Evolutionary conservation across 1,140 invertebrate genomes (phyloP).

Genomic region (Tetraneura akinire): DNA sequence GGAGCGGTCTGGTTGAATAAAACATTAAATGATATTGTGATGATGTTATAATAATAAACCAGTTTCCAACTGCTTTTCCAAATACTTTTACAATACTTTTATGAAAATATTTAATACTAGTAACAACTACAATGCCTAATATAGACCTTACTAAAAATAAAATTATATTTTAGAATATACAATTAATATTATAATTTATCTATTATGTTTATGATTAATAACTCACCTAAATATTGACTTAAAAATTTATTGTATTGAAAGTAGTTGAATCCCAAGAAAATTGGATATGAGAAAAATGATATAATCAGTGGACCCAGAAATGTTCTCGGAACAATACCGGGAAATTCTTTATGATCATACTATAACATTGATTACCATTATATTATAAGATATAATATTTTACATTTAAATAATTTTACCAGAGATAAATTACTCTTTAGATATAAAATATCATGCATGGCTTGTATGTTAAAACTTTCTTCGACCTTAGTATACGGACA

Average conservation of each 20-base stretch:
- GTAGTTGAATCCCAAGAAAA: conserved; percentile 70
- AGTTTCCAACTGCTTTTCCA: conserved; percentile 74
- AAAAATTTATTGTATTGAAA: conserved; percentile 82
- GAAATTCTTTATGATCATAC: conserved; percentile 98
- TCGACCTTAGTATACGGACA: conserved; percentile 99
- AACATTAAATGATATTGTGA: conserved; percentile 98
- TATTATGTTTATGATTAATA: conserved; percentile 28
- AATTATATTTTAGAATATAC: conserved; percentile 22
- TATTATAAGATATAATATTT: no score
- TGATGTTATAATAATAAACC: conserved; percentile 82
- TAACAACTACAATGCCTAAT: conserved; percentile 75
- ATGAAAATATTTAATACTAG: conserved; percentile 73
- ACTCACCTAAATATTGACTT: conserved; percentile 86
- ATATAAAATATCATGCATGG: conserved; percentile 95
- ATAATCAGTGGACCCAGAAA: conserved; percentile 92
- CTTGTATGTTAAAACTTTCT: conserved; percentile 98
- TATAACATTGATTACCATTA: no score
- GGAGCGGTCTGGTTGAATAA: conserved; percentile 90
- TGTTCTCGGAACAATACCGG: conserved; percentile 95
- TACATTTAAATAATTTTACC: no score
- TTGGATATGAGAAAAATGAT: conserved; percentile 75
- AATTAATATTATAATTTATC: conserved; percentile 33
- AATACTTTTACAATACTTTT: conserved; percentile 74
- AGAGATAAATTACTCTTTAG: conserved; percentile 78
- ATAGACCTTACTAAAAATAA: conserved; percentile 77